A percentile compares a stretch with the other conserved stretches of the same genome.
phyloP scores from a whole-genome alignment of 1,140 invertebrate species.

The Sesamia nonagrioides region DNA sequence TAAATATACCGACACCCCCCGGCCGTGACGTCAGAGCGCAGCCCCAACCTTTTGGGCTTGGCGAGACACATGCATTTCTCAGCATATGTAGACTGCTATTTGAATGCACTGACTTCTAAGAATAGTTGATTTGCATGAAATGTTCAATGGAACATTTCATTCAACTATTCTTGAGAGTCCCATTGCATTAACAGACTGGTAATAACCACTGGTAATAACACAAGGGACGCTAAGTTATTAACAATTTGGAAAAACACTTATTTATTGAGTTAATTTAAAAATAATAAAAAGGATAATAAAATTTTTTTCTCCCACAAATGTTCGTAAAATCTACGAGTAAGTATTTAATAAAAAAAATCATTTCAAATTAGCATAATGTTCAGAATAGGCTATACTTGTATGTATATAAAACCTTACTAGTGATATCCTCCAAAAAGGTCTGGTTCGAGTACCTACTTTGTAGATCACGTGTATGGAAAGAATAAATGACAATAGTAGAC shows the following conservation, averaged over 20 bases:
- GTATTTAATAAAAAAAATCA: too few species aligned
- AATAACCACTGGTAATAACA: too few species aligned
- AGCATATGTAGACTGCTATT: not conserved
- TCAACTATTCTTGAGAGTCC: too few species aligned
- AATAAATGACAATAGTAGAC: too few species aligned
- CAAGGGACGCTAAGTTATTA: too few species aligned
- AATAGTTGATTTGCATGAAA: not conserved
- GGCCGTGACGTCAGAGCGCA: conserved; percentile 25
- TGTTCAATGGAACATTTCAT: too few species aligned
- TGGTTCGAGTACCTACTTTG: not conserved
- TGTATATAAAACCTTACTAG: conserved; percentile 16
- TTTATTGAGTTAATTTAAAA: too few species aligned
- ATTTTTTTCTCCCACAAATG: too few species aligned
- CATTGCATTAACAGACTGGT: too few species aligned
- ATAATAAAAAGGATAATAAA: too few species aligned
- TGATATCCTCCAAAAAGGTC: conserved; percentile 4
- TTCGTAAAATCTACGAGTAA: too few species aligned
- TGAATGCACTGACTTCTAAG: not conserved
- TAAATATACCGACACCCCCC: conserved; percentile 40
- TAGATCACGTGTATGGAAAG: not conserved
- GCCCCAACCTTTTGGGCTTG: conserved; percentile 1
- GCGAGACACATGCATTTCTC: not conserved
- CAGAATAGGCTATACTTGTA: not conserved
- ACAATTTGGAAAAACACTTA: too few species aligned
- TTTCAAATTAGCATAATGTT: not conserved